Base-by-base conservation (phyloP, 2,797 vertebrate species). In the Cirrhinus mrigala region DNA sequence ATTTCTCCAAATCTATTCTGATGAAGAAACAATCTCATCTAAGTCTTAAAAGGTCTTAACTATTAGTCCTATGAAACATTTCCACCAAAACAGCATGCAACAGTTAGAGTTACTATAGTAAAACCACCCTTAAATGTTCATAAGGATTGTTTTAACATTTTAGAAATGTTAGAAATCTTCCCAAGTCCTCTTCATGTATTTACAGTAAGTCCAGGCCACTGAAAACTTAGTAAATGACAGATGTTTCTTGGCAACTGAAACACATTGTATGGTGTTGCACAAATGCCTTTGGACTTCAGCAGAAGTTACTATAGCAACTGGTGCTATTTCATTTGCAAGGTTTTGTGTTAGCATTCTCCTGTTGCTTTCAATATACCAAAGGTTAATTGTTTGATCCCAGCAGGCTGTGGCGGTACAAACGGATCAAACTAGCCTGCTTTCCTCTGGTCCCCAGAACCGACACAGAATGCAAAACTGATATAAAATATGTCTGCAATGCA, bases 371-470 rank as follows among this genome's bases (percentile, higher is more conserved):
- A 73, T 82, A 84, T 85, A 87, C 86, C 77, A 58, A 83, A 90
- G 88, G 89, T 88, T 90, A 90, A 90, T 90, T 88, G 87, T 85
- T 87, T 89, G 89, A 90, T 82, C 88, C 70, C 83, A 73, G 81
- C 81, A 79, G 81, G 74, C 52, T 56, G 79, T 83, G 87, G 78
- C 50, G 22, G 85, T n/a, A 24, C 27, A 18, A 64, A 29, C 16
- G 66, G 66, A 85, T 84, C 73, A 87, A 69, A 81, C 73, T 50
- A 46, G n/a, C 50, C 37, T 44, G 12, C 60, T 48, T 75, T 69
- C 64, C 15, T 68, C 52, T 27, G 22, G 16, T 64, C 52, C 1
- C 12, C 74, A 16, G 48, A 37, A 48, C 37, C n/a, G 4, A 74
- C 40, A 24, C 60, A 33, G 76, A 80, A 66, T 80, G 48, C n/a